Evolutionary conservation across 2,797 vertebrate genomes (phyloP), one percentile per base, ranked within the genome.

Genomic region (Arremon aurantiirostris): DNA sequence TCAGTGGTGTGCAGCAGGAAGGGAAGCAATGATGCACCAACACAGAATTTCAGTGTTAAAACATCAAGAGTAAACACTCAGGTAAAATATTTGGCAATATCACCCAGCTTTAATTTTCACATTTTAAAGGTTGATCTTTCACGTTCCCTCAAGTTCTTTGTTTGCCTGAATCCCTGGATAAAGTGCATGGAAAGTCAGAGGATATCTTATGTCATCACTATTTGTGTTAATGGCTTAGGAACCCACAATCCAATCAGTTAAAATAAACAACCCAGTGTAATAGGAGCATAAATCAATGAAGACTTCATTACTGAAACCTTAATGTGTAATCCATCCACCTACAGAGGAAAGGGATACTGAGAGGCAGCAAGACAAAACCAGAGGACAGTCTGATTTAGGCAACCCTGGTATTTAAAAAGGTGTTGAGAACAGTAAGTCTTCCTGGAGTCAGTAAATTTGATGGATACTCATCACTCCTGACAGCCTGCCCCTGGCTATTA

Each of bases 181-280:
- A 96, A 96, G 91, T 7, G 3, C 72, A 65, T 41, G 69, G 76
- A 90, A 82, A 90, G 59, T 71, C 89, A 87, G 90, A 92, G 86
- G 91, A 89, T 94, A 95, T 94, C 89, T 94, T 93, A 91, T 97
- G 92, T 95, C 95, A 94, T 95, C 97, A 95, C 88, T 85, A 91
- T 96, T 97, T 96, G 93, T 97, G 95, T 95, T 96, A 97, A 96
- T 94, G 94, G 86, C 93, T 95, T 94, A 92, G 93, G 96, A 96
- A 97, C 93, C 94, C 85, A 82, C 95, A 96, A 96, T 91, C 95
- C 83, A 95, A 96, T 96, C 95, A 92, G 95, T 96, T 96, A 97
- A 97, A 94, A 97, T 95, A 97, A 97, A 96, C 94, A 97, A 90
- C 84, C 84, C 63, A 76, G 89, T 96, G 96, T 94, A 96, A 95